Base-by-base conservation (phyloP, 2,797 vertebrate genomes). In the Gambelia wislizenii region DNA sequence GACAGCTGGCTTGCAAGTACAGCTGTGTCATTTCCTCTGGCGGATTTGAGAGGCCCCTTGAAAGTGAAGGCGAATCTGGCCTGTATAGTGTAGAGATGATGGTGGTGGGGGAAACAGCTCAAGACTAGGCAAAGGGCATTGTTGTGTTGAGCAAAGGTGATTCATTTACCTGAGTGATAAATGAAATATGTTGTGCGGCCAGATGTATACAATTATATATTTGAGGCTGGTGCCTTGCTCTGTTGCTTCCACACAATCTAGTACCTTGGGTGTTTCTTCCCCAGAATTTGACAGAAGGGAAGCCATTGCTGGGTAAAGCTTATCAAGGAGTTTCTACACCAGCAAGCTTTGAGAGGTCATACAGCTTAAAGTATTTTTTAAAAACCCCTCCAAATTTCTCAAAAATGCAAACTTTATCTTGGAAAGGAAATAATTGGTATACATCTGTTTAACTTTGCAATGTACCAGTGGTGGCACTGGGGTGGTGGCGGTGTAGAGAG, bases 21-120 rank as follows among this genome's bases (percentile, higher is more conserved):
- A 75, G 90, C 86, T 91, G 83, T 91, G 90, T 91, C 90, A 91
- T 85, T 91, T 91, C 90, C 90, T 88, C 84, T 85, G 49, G 87
- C 84, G 77, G 70, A 39, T 82, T 69, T 76, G 90, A 82, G 83
- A 85, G 86, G 86, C 56, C 77, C 39, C 27, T 87, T 12, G 33
- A 85, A 75, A 89, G 77, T 44, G 39, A 54, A 9, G n/a, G 89
- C 6, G 56, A 54, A 52, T 86, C 44, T 4, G 27, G 20, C 33
- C 54, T 36, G 20, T 33, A 8, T 36, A 27, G 42, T 14, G 22
- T 39, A 54, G 67, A n/a, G 36, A 3, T 82, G 86, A 47, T 72
- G 42, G 36, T 72, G 27, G 5, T 33, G 36, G 44, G 83, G 27
- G 72, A 33, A 47, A 47, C 52, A 36, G 44, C 25, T 54, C n/a